These are phyloP conservation scores for Rhynchopsitta pachyrhyncha DNA, from an alignment of 2,113 vertebrate genomes.

Conservation along the genomic window DNA sequence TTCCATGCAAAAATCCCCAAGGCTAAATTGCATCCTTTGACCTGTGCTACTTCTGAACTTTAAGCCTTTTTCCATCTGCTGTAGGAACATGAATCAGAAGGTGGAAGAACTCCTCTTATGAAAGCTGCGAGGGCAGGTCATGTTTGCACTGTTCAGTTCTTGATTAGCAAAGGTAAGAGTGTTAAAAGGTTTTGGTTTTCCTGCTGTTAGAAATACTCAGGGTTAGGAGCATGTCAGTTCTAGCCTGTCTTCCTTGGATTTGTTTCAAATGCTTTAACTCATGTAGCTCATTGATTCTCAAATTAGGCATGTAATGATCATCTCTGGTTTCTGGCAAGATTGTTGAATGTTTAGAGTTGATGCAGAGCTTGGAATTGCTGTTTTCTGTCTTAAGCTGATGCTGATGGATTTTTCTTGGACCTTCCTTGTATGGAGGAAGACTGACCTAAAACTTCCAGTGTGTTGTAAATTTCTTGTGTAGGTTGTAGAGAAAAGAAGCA, in stretches of 20 bases:
- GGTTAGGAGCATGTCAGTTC: not conserved
- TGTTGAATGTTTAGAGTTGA: too few relatives aligned
- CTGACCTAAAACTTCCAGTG: not conserved
- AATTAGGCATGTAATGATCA: not conserved
- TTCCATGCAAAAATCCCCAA: not conserved
- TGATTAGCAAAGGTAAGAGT: conserved; percentile 94
- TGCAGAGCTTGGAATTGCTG: not conserved
- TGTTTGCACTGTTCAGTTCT: conserved; percentile 98
- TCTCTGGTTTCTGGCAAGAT: not conserved
- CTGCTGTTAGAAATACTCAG: not conserved
- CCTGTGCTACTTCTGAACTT: not conserved
- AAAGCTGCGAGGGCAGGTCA: conserved; percentile 98
- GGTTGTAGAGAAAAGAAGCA: not conserved
- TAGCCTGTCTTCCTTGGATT: not conserved
- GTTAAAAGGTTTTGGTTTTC: not conserved
- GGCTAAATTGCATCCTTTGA: not conserved
- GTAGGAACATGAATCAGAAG: conserved; percentile 98
- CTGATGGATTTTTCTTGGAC: not conserved
- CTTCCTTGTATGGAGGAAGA: not conserved
- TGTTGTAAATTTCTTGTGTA: not conserved
- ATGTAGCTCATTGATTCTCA: not conserved
- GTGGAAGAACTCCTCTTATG: conserved; percentile 97
- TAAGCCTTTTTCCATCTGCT: not conserved
- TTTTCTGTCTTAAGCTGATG: not conserved
- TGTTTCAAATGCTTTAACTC: not conserved